Conservation (phyloP, 2,113 vertebrate genomes). For the Merops nubicus region DNA sequence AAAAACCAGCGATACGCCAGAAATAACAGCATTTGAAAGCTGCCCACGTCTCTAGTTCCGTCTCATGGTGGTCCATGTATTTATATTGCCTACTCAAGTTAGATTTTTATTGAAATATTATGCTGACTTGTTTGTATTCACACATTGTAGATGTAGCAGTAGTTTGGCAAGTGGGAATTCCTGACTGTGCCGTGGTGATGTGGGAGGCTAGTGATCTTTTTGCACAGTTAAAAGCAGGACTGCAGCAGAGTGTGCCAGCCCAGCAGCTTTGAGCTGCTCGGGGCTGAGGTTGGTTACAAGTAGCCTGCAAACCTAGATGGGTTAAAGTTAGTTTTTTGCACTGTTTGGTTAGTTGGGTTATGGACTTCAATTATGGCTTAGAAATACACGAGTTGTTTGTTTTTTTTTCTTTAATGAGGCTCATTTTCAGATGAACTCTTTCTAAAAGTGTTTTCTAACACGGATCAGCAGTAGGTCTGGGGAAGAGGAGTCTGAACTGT, state of each 20-base stretch:
- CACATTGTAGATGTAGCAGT: too few species aligned
- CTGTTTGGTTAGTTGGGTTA: not conserved
- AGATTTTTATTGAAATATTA: too few species aligned
- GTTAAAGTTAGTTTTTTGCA: not conserved
- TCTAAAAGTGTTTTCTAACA: not conserved
- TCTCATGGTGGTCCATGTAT: too few species aligned
- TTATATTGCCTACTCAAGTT: too few species aligned
- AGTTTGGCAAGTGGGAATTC: not conserved
- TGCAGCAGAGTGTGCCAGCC: not conserved
- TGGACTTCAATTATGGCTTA: not conserved
- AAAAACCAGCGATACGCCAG: too few species aligned
- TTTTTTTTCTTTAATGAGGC: not conserved
- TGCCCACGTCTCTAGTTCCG: too few species aligned
- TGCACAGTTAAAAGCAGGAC: not conserved
- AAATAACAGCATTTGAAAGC: not conserved
- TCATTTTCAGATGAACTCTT: not conserved
- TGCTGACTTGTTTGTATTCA: too few species aligned
- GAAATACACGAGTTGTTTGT: too few species aligned
- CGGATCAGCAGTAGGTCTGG: not conserved
- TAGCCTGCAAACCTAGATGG: not conserved
- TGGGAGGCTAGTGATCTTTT: not conserved
- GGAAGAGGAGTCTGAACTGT: not conserved
- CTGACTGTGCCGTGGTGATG: rapidly evolving
- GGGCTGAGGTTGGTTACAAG: not conserved
- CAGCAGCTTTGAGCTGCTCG: not conserved